phyloP scores from a whole-genome alignment of 2,888 invertebrate genomes.

The Dinocampus coccinellae region DNA sequence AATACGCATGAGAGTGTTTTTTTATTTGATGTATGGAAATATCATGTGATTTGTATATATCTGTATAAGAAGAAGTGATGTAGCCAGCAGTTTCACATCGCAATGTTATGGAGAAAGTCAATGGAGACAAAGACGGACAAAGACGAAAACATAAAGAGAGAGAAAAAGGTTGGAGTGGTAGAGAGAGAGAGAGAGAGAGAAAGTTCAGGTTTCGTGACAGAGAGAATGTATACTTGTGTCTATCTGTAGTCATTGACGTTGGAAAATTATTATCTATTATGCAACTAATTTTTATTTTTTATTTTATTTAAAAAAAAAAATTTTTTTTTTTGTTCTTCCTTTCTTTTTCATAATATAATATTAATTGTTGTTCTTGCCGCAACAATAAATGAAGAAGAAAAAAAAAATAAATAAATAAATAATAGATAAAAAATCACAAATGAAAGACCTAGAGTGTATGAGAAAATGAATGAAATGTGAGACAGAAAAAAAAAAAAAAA shows the following conservation, averaged over 20 bases:
- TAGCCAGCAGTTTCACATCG: constrained; percentile 21
- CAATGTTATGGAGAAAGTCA: constrained; percentile 26
- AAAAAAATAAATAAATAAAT: no score
- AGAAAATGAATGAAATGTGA: neutral
- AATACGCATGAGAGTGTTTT: neutral
- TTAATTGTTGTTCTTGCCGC: neutral
- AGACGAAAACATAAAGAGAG: neutral
- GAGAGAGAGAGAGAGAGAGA: constrained; percentile 18
- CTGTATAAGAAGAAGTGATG: constrained; percentile 12
- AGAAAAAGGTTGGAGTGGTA: neutral
- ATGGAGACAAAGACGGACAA: neutral
- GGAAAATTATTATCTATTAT: neutral
- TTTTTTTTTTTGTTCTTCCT: neutral
- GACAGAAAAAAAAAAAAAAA: neutral
- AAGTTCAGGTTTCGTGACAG: constrained; percentile 8
- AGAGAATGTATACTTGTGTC: neutral
- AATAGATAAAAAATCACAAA: no score
- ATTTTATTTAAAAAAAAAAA: neutral
- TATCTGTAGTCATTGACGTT: neutral
- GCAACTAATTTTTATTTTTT: neutral
- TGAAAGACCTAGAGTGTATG: no score
- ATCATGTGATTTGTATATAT: neutral
- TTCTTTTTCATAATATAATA: neutral
- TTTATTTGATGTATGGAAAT: constrained; percentile 2
- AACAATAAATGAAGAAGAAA: neutral